Evolutionary conservation across 1,140 invertebrate genomes (phyloP), one percentile per base, ranked within the genome.

Genomic region (Arion vulgaris): DNA sequence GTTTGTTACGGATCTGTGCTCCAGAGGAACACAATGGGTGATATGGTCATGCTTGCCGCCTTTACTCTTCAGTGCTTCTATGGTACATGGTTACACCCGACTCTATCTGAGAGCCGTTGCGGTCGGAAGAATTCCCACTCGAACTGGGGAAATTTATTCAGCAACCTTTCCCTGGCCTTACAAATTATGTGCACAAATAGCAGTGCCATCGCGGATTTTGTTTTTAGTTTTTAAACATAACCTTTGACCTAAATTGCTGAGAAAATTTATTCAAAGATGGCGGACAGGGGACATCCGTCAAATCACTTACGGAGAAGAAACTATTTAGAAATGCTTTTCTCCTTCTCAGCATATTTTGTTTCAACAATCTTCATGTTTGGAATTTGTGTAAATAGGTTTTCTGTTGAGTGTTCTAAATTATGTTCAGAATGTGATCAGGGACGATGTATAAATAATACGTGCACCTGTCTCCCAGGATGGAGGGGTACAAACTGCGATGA

Each of bases 381-480:
- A 1, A 53, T 53, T 19, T n/a, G 7, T 76, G 53, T 76, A 53
- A 13, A 41, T 2, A 19, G 2, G 23, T 28, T 32, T 51, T 53
- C 74, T 32, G 74, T 57, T 36, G 2, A 51, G 32, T 51, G 45
- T 51, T 76, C 51, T 23, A 76, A 76, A 76, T 23, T 49, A 17
- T 78, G 76, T 26, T 1, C 19, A 39, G 49, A 77, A 9, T 95
- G 95, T 92, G 93, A 94, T 85, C 95, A 96, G 92, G 96, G 96
- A 45, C 92, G 94, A 79, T 97, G 96, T 94, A 94, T 95, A 90
- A 97, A 96, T 93, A 96, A 95, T 88, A 96, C 94, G 32, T 98
- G 97, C 94, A 92, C 96, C 78, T 98, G 97, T 94, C 94, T 94
- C 89, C 95, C 96, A 90, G 97, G 97, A 74, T 98, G 97, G 97